phyloP scores from a whole-genome alignment of 2,888 invertebrate genomes.

The Scaptomyza reducta region DNA sequence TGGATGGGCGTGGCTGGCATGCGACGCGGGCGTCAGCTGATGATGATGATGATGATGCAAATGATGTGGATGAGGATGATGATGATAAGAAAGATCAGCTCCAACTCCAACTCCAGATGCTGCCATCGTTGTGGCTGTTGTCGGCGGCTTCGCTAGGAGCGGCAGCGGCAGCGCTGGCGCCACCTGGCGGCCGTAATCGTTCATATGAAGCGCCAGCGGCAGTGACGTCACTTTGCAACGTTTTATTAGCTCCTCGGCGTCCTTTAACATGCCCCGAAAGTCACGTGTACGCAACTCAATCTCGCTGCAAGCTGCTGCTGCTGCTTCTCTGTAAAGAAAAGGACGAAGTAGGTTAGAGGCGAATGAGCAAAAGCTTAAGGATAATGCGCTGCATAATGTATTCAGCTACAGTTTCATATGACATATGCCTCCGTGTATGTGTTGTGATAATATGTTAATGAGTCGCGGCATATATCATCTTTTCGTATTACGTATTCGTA shows the following conservation, averaged over 20 bases:
- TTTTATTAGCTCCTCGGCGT: constrained; percentile 81
- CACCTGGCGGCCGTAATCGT: constrained; percentile 70
- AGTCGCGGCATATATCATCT: constrained; percentile 82
- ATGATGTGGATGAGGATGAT: constrained; percentile 24
- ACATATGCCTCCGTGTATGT: constrained; percentile 76
- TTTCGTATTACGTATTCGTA: constrained; percentile 11
- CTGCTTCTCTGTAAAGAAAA: constrained; percentile 31
- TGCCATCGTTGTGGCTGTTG: constrained; percentile 26
- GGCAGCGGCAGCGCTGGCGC: constrained; percentile 63
- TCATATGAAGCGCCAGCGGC: constrained; percentile 68
- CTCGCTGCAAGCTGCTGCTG: constrained; percentile 36
- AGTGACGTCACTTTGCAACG: constrained; percentile 74
- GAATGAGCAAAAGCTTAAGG: constrained; percentile 50
- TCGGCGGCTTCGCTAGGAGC: constrained; percentile 57
- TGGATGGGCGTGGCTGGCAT: constrained; percentile 35
- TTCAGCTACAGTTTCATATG: constrained; percentile 64
- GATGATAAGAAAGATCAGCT: constrained; percentile 25
- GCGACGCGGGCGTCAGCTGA: constrained; percentile 19
- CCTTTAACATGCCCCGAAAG: constrained; percentile 82
- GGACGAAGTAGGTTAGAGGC: constrained; percentile 32
- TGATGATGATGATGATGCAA: constrained; percentile 19
- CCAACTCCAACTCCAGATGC: constrained; percentile 7
- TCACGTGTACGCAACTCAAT: constrained; percentile 54
- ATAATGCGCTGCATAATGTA: constrained; percentile 67
- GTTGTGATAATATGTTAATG: constrained; percentile 83